Evolutionary conservation across 2,888 invertebrate genomes (phyloP), one percentile per base, ranked within the genome.

Genomic region (Maniola hyperantus): DNA sequence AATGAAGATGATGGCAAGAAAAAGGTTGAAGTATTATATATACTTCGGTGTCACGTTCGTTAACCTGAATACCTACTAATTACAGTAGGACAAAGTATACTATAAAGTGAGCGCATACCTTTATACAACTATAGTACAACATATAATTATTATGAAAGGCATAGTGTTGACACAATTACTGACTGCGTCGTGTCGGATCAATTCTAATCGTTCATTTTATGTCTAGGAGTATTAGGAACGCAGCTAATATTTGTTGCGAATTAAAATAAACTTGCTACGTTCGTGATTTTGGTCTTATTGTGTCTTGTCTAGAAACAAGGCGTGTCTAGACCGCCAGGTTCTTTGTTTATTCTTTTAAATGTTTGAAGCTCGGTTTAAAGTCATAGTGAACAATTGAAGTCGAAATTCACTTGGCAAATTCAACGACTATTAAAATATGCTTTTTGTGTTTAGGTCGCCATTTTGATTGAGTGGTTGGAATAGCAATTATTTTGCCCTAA

Each of bases 181-280:
- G 70, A 76, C 80, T 57, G 26, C 53, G 62, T 79, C 80, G 66
- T 64, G 79, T 73, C 76, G 76, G 81, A 82, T 85, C 84, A 84
- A 84, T 84, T 83, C 79, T 76, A 79, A 77, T 83, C 84, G 80
- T 86, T 83, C 82, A 83, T 84, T 83, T 80, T 82, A 81, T 72
- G 69, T 79, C 78, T 75, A 77, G 74, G 74, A 74, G 72, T 71
- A 76, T 76, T 69, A 73, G 73, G 77, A 62, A 55, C 33, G 65
- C 66, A 66, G 64, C 57, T 26, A 42, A 42, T 61, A 36, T 50
- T 50, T 42, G 33, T 36, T 61, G 44, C 50, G 61, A 64, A 64
- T 69, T 67, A 64, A 67, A 69, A 69, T 69, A 67, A 69, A 59
- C 51, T 18, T 15, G 55, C 20, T 62, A 42, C 10, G 39, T 6